Conservation (phyloP, 2,888 invertebrate genomes). For the Apamea epomidion region DNA sequence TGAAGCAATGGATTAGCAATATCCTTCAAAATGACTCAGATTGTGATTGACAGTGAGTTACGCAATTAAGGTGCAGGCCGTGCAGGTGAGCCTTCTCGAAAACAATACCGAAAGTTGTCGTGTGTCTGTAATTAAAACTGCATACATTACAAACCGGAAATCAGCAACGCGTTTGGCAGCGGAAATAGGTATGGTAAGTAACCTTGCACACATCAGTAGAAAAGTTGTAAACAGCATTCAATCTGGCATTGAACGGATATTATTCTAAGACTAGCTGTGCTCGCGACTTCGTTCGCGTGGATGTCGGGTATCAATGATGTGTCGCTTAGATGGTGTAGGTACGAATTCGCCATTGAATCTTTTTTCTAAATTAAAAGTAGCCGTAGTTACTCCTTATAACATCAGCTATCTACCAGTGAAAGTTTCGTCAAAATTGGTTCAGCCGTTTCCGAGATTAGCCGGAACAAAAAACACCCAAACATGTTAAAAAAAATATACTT, state of each 20-base stretch:
- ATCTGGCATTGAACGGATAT: conserved; percentile 1
- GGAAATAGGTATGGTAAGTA: conserved; percentile 1
- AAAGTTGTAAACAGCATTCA: not conserved
- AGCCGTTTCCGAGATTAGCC: not conserved
- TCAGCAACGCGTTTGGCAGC: no score
- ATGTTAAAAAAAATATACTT: no score
- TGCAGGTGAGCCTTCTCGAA: not conserved
- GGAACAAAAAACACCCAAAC: not conserved
- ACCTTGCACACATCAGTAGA: conserved; percentile 32
- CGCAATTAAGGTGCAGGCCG: not conserved
- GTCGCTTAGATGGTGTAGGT: no score
- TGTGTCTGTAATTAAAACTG: not conserved
- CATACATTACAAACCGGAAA: conserved; percentile 8
- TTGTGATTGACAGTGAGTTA: not conserved
- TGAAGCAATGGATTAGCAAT: not conserved
- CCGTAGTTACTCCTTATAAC: not conserved
- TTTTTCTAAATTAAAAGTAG: not conserved
- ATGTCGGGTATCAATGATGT: no score
- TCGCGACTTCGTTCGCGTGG: no score
- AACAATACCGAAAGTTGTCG: not conserved
- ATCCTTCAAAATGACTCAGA: no score
- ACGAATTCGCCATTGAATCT: no score
- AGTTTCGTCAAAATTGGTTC: no score
- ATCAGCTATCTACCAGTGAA: not conserved
- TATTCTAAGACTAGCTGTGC: not conserved